Percentiles rank a stretch among this genome's conserved stretches.
Evolutionary conservation across 2,113 vertebrate species (phyloP).

Genomic region (Ammodytes marinus): DNA sequence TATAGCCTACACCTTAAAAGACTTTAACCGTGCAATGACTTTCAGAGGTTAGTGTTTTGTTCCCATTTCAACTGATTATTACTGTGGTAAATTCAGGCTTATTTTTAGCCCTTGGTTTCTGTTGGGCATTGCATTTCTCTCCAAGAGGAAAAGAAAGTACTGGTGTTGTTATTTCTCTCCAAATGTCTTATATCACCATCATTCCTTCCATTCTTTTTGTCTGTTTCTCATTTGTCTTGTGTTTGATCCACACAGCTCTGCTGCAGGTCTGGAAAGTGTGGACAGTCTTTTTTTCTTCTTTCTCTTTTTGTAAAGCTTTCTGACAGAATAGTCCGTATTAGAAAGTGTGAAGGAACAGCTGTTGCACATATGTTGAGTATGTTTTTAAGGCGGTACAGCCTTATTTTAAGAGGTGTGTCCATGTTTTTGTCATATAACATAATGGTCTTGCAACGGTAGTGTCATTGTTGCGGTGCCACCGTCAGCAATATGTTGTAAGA

Average conservation of each 20-base stretch:
- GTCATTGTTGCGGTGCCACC: conserved; percentile 5
- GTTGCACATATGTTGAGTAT: conserved; percentile 56
- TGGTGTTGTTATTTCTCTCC: conserved; percentile 28
- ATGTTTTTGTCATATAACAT: conserved; percentile 31
- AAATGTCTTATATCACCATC: conserved; percentile 47
- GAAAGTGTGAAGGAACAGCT: conserved; percentile 65
- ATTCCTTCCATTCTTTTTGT: conserved; percentile 60
- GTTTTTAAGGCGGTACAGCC: conserved; percentile 34
- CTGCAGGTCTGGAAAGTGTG: conserved; percentile 72
- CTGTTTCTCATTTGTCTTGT: conserved; percentile 69
- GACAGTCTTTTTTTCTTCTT: conserved; percentile 37
- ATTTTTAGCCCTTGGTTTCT: conserved; percentile 25
- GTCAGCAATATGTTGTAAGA: conserved; percentile 15
- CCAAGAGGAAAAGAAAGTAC: conserved; percentile 31
- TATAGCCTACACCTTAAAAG: conserved; percentile 29
- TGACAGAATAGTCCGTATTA: conserved; percentile 58
- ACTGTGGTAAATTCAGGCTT: neutral
- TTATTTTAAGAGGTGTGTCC: conserved; percentile 26
- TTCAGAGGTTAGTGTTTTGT: conserved; percentile 17
- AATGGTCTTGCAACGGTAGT: neutral
- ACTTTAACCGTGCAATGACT: conserved; percentile 12
- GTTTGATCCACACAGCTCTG: conserved; percentile 59
- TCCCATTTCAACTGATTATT: conserved; percentile 32
- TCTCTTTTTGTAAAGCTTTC: conserved; percentile 11
- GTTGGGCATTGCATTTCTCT: conserved; percentile 20